Evolutionary conservation across 92 coral and sea anemone species (phyloP).

Genomic region (Nematostella vectensis): DNA sequence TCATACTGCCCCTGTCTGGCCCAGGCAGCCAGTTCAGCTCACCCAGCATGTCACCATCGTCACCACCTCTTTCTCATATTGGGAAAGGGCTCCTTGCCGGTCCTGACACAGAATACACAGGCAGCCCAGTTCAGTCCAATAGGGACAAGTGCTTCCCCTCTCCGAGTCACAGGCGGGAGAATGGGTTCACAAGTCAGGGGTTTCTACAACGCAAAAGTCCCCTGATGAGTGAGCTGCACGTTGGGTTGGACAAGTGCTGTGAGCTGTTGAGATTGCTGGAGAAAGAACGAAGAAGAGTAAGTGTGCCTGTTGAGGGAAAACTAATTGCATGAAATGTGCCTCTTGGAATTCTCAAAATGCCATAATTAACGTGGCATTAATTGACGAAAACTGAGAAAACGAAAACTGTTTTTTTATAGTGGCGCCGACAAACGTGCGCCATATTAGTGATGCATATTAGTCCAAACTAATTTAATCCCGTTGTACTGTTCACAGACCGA

Average conservation of each 20-base stretch:
- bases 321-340: too few species aligned
- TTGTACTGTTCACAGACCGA: slow-evolving; percentile 47
- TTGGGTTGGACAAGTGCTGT: slow-evolving; percentile 85
- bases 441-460: too few species aligned
- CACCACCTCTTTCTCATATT: slow-evolving; percentile 60
- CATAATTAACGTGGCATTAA: too few species aligned
- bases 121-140: slow-evolving; percentile 21
- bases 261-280: slow-evolving; percentile 89
- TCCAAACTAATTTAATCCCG: too few species aligned
- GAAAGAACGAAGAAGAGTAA: slow-evolving; percentile 87
- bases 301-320: too few species aligned
- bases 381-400: too few species aligned
- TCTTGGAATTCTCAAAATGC: too few species aligned
- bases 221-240: slow-evolving; percentile 76
- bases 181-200: slow-evolving; percentile 50
- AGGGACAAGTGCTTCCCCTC: slow-evolving; percentile 49
- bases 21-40: slow-evolving; percentile 68
- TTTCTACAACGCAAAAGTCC: slow-evolving; percentile 59
- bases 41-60: slow-evolving; percentile 88
- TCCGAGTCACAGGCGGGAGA: slow-evolving; percentile 41
- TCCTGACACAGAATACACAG: slow-evolving; percentile 22
- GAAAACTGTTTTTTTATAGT: too few species aligned
- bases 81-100: slow-evolving; percentile 30
- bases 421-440: too few species aligned
- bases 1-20: slow-evolving; percentile 41